These are phyloP conservation scores for Cynoglossus semilaevis DNA, from an alignment of 2,113 vertebrate genomes.

Conservation along the genomic window DNA sequence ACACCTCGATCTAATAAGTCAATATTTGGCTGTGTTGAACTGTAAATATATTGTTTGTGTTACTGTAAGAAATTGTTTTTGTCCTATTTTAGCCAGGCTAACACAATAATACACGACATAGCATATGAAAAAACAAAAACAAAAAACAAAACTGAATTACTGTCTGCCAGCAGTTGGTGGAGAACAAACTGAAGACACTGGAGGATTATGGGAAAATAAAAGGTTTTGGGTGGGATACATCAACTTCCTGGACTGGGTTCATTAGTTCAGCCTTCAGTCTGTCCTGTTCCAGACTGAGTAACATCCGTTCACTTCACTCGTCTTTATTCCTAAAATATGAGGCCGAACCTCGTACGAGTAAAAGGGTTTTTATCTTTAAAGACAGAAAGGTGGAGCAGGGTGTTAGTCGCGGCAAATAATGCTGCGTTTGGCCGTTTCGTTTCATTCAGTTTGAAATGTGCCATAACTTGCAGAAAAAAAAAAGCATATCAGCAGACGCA, in stretches of 20 bases:
- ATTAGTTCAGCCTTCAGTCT: constrained; percentile 39
- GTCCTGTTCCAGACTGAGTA: constrained; percentile 58
- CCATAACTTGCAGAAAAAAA: constrained; percentile 24
- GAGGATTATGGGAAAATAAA: constrained; percentile 51
- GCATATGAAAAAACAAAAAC: too few species aligned
- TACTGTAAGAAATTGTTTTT: too few species aligned
- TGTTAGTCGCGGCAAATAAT: constrained; percentile 19
- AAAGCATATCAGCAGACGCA: background rate
- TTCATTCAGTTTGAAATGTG: too few species aligned
- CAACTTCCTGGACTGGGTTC: constrained; percentile 59
- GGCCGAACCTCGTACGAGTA: constrained; percentile 35
- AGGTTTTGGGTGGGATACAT: constrained; percentile 43
- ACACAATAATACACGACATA: too few species aligned
- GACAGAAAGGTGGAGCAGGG: constrained; percentile 38
- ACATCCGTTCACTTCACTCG: constrained; percentile 56
- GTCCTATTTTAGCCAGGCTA: too few species aligned
- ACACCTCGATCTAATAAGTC: too few species aligned
- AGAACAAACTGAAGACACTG: constrained; percentile 29
- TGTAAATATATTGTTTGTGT: too few species aligned
- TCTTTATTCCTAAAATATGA: too few species aligned
- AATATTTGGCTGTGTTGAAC: too few species aligned
- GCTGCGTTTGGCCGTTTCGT: constrained; percentile 12
- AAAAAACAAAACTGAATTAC: constrained; percentile 19
- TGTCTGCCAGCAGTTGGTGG: constrained; percentile 22
- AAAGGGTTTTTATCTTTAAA: constrained; percentile 43